Base-by-base conservation (phyloP, 2,113 vertebrate genomes). In the Limnothrissa miodon region DNA sequence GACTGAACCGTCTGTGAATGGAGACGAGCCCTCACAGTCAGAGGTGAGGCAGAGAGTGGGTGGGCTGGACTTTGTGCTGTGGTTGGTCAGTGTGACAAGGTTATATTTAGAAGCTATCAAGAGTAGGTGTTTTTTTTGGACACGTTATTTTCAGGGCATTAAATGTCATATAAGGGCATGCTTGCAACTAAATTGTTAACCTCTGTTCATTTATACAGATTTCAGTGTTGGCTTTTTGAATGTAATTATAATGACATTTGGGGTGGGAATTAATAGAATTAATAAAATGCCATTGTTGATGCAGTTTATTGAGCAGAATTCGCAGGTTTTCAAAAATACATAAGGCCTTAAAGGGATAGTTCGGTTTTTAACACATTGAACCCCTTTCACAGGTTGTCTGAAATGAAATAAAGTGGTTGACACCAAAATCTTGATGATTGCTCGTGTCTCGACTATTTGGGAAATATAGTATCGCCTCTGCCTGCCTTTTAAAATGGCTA, bases 41-140 rank as follows among this genome's bases (percentile, higher is more conserved):
- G 93, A 95, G 93, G 94, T 95, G 48, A 39, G 87, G 66, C 66
- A 33, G 59, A 59, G 59, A 29, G 59, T 62, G 66, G 66, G 66
- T 13, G 4, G 25, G 66, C 66, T 74, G 66, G 25, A 36, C 13
- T 29, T 13, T 70, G 13, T 4, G 8, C 66, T 33, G 13, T 36
- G 66, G 66, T 74, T 74, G 29, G 59, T 1, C 10, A 66, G n/a
- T 29, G 59, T 66, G n/a, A 66, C 59, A 10, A 9, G 25, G 25
- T 29, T 66, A 29, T 66, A 66, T 66, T 66, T 70, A 33, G 25
- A 25, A 33, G 2, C 9, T 70, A 70, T 74, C 59, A 66, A 29
- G 59, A 33, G 33, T 36, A 5, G 13, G 33, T 39, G 15, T 36
- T 70, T 36, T 74, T 39, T 36, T 1, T 13, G 11, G 1, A 74